Evolutionary conservation across 2,888 invertebrate species (phyloP), one percentile per base, ranked within the genome.

Genomic region (Drosophila emarginata): DNA sequence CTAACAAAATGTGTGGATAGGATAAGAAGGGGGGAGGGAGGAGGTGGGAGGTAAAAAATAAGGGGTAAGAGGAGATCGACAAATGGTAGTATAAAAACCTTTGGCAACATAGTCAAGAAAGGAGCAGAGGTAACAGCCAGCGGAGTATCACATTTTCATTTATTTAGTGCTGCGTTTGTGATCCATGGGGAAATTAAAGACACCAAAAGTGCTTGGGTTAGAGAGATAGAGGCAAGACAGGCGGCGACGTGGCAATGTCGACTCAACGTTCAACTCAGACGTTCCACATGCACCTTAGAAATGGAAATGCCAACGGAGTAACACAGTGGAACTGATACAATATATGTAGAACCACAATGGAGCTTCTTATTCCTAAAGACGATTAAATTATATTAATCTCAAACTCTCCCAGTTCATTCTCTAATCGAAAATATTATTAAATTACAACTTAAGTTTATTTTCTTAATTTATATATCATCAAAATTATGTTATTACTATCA

Each of bases 101-200:
- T 32, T 32, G 32, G 32, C 11, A 9, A 32, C 15, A 40, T 7
- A 45, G 45, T 9, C 18, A 12, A 12, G 9, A 0, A 28, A 36
- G 36, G 18, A 36, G 32, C 1, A 21, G 11, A 11, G 28, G 32
- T 32, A 21, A 21, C 58, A 14, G 21, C 14, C 11, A 32, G 59
- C 36, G 54, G n/a, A 65, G 65, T 56, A 60, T 65, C 65, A 65
- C 60, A 65, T 61, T 65, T 61, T 65, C 60, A 65, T 65, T 65
- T 65, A 65, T 65, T 61, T 60, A 65, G 65, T 61, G 53, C 36
- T 60, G 40, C 60, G 59, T 64, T 60, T 63, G 67, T 68, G 60
- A 64, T 68, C 67, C 67, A 45, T 56, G 23, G 67, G 67, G 67
- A 68, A 68, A 68, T 63, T 64, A 64, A 68, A 68, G 63, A 45